Evolutionary conservation across 1,140 invertebrate genomes (phyloP).

Genomic region (Drosophila hydei): DNA sequence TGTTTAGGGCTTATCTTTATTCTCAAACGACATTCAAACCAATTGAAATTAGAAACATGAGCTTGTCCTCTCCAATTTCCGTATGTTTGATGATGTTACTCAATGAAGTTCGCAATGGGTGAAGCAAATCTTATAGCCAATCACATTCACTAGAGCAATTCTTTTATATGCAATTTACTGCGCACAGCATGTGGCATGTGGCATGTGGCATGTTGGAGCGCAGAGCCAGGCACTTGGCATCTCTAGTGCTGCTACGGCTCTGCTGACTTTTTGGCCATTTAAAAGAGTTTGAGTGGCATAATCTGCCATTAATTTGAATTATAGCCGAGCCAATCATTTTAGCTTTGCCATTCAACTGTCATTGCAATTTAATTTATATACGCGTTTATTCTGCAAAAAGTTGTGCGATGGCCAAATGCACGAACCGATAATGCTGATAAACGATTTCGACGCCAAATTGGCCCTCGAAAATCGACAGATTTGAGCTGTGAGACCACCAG

Average conservation of each 20-base stretch:
- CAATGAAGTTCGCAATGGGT: no score
- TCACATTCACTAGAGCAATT: not conserved
- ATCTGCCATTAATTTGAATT: constrained; percentile 82
- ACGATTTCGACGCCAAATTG: constrained; percentile 26
- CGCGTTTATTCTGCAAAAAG: constrained; percentile 12
- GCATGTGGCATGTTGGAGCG: constrained; percentile 13
- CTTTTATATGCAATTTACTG: constrained; percentile 14
- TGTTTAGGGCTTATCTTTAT: no score
- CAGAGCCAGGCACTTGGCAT: constrained; percentile 51
- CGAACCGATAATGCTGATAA: constrained; percentile 49
- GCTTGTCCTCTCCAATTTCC: no score
- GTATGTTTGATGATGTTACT: no score
- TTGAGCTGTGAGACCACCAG: constrained; percentile 3
- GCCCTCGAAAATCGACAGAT: constrained; percentile 7
- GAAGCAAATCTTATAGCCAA: not conserved
- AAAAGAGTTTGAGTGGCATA: constrained; percentile 77
- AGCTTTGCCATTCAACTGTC: constrained; percentile 69
- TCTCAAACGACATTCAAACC: no score
- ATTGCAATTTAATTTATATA: constrained; percentile 69
- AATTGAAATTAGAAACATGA: no score
- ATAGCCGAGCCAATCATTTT: constrained; percentile 75
- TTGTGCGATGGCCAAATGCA: constrained; percentile 42
- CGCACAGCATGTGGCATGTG: constrained; percentile 61
- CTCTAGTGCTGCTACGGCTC: constrained; percentile 56
- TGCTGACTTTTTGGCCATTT: constrained; percentile 75